These are phyloP conservation scores for Trissonchulus sp. DNA, from an alignment of 2,888 invertebrate genomes.

Conservation along the genomic window DNA sequence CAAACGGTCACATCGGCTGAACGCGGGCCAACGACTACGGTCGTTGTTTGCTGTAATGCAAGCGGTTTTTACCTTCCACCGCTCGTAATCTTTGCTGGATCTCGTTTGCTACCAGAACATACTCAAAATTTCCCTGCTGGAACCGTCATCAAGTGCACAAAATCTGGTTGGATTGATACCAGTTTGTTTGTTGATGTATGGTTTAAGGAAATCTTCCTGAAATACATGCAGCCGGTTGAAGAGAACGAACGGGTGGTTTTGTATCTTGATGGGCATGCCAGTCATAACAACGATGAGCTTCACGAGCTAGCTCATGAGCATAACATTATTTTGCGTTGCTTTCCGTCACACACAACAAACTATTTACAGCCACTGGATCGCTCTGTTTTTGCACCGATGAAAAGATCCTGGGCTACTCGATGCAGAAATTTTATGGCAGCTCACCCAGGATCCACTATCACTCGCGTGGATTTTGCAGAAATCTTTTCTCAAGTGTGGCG, in stretches of 20 bases:
- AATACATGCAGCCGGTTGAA: not conserved
- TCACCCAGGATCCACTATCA: constrained; percentile 14
- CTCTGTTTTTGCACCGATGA: constrained; percentile 3
- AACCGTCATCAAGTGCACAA: not conserved
- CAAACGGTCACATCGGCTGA: constrained; percentile 3
- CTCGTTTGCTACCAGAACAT: not conserved
- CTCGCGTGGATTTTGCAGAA: not conserved
- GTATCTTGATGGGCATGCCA: constrained; percentile 6
- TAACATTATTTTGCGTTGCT: not conserved
- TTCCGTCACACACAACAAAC: constrained; percentile 20
- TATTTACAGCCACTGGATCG: constrained; percentile 23
- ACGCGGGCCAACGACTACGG: constrained; percentile 17
- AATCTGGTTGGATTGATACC: constrained; percentile 18
- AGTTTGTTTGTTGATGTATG: not conserved
- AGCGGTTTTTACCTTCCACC: constrained; percentile 9
- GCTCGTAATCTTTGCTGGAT: not conserved
- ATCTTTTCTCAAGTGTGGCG: not conserved
- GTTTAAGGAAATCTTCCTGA: not conserved
- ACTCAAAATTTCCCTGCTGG: not conserved
- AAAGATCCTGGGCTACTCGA: constrained; percentile 12
- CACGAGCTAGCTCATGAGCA: not conserved
- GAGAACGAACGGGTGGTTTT: constrained; percentile 13
- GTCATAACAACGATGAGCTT: not conserved
- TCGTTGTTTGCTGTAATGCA: constrained; percentile 21
- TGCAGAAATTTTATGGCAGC: not conserved